A percentile compares a stretch with the other conserved stretches of the same genome.
Conservation (phyloP, 2,113 vertebrate species). For the Passer domesticus region DNA sequence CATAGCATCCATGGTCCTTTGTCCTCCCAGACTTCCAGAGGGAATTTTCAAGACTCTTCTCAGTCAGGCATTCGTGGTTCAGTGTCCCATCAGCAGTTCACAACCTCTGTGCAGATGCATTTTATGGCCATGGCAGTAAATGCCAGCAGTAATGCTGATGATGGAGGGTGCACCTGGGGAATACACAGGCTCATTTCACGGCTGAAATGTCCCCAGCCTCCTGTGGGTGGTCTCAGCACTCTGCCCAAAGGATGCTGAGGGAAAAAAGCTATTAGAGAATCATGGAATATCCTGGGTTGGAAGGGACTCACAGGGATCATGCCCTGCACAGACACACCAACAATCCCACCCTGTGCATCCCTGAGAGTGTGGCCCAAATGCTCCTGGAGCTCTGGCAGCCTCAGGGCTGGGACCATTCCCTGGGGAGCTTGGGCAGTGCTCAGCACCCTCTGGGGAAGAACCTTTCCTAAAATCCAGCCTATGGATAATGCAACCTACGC, state of each 20-base stretch:
- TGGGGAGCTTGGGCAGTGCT: neutral
- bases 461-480: neutral
- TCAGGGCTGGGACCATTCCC: accelerated
- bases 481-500: accelerated
- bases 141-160: neutral
- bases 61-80: neutral
- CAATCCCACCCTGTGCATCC: neutral
- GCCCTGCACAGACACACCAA: neutral
- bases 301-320: no score
- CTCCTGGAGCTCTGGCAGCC: neutral
- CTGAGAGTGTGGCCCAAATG: accelerated
- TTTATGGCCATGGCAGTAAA: neutral
- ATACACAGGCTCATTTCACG: accelerated
- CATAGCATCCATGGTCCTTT: neutral
- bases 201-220: neutral
- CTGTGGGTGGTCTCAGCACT: neutral
- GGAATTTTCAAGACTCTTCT: neutral
- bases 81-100: neutral
- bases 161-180: neutral
- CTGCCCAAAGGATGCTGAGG: neutral
- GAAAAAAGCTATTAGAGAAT: accelerated
- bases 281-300: no score
- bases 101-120: neutral
- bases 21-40: neutral
- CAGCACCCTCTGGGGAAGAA: neutral